Percentiles rank a stretch among this genome's conserved stretches.
Evolutionary conservation across 2,888 invertebrate genomes (phyloP).

Genomic region (Chrysomela aeneicollis): DNA sequence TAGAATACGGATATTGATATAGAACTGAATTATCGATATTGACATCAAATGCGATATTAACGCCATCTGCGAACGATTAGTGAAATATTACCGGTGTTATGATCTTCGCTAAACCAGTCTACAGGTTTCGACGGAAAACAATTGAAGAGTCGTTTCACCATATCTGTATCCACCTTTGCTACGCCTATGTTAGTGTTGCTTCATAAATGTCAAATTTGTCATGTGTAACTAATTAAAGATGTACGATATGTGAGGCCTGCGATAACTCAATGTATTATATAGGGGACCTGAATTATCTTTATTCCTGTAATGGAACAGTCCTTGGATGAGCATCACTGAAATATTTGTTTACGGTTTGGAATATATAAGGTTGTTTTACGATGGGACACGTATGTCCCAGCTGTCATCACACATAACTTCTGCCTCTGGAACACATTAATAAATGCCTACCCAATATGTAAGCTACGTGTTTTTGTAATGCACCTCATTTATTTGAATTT

Average conservation of each 20-base stretch:
- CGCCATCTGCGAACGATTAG: too few relatives aligned
- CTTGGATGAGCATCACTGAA: slow-evolving; percentile 50
- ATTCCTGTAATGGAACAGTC: slow-evolving; percentile 53
- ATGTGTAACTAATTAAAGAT: slow-evolving; percentile 59
- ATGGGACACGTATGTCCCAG: slow-evolving; percentile 52
- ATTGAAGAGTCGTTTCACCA: too few relatives aligned
- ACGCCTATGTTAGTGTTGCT: slow-evolving; percentile 40
- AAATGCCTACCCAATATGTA: slow-evolving; percentile 59
- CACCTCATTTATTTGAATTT: slow-evolving; percentile 59
- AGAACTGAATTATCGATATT: too few relatives aligned
- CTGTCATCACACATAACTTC: slow-evolving; percentile 55
- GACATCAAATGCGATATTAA: too few relatives aligned
- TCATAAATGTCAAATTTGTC: slow-evolving; percentile 58
- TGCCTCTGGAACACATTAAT: slow-evolving; percentile 58
- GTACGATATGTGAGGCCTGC: slow-evolving; percentile 56
- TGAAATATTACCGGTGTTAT: too few relatives aligned
- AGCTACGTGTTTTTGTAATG: slow-evolving; percentile 58
- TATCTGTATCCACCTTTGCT: too few relatives aligned
- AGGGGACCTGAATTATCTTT: slow-evolving; percentile 44
- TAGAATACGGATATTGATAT: too few relatives aligned
- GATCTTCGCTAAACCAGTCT: too few relatives aligned
- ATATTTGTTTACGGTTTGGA: slow-evolving; percentile 51
- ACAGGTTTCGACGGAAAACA: too few relatives aligned
- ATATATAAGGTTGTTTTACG: slow-evolving; percentile 54
- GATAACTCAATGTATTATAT: slow-evolving; percentile 56